phyloP scores from a whole-genome alignment of 2,797 vertebrate species.

The Sitta carolinensis region DNA sequence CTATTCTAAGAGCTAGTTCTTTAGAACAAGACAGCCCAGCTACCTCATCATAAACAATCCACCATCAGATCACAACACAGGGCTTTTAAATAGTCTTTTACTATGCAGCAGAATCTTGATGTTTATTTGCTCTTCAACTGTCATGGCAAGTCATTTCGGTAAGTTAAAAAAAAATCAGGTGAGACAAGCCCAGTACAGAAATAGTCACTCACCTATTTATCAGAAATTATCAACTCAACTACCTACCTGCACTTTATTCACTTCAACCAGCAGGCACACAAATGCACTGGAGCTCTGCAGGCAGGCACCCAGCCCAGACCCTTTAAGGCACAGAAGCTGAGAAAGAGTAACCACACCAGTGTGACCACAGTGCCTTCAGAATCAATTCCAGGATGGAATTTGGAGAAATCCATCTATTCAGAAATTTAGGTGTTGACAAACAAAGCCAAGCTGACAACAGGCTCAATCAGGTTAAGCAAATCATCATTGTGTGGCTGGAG shows the following conservation, averaged over 20 bases:
- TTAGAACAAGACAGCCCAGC: neutral
- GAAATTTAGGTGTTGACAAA: neutral
- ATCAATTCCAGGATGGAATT: neutral
- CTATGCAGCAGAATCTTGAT: neutral
- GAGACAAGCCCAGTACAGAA: neutral
- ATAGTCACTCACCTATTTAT: neutral
- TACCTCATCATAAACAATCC: neutral
- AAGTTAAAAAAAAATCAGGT: neutral
- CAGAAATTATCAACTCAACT: neutral
- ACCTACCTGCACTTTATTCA: neutral
- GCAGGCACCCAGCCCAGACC: neutral
- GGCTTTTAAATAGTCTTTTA: neutral
- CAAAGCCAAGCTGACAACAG: neutral
- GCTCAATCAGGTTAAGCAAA: neutral
- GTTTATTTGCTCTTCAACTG: neutral
- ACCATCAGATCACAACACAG: neutral
- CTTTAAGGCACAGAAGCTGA: neutral
- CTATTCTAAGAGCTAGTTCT: neutral
- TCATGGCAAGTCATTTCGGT: rapidly evolving
- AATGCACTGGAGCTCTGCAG: neutral
- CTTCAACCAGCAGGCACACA: neutral
- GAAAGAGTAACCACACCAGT: neutral
- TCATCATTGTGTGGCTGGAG: neutral
- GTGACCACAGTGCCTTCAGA: neutral
- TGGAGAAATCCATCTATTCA: neutral